These are phyloP conservation scores for Cosmia trapezina DNA, from an alignment of 2,888 invertebrate genomes.

Conservation along the genomic window DNA sequence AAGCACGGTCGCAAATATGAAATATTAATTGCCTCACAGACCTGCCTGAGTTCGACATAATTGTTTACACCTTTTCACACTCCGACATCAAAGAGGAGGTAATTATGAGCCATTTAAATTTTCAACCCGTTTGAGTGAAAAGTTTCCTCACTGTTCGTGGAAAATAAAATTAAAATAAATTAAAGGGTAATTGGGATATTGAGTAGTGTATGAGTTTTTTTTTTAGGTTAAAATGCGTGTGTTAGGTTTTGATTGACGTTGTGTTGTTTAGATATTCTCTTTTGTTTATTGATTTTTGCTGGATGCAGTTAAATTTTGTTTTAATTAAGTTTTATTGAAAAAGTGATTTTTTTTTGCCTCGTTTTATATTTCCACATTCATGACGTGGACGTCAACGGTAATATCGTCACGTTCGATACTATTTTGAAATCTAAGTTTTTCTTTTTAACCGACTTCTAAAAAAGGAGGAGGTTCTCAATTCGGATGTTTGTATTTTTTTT, in stretches of 20 bases:
- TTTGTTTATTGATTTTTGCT: too few species aligned
- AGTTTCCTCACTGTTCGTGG: background rate
- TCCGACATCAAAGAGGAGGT: slow-evolving; percentile 33
- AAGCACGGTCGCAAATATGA: background rate
- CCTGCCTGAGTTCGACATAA: slow-evolving; percentile 12
- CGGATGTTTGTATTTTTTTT: too few species aligned
- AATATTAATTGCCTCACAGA: slow-evolving; percentile 2
- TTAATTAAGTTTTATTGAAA: too few species aligned
- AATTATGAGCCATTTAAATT: slow-evolving; percentile 32
- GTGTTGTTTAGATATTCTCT: background rate
- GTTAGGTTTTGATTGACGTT: background rate
- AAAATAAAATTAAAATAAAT: background rate
- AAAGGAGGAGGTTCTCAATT: too few species aligned
- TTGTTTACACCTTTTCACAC: slow-evolving; percentile 44
- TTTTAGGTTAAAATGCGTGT: background rate
- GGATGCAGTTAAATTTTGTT: too few species aligned
- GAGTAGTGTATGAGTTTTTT: background rate
- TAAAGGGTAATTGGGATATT: slow-evolving; percentile 21
- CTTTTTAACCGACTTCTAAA: too few species aligned
- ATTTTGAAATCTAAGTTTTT: too few species aligned
- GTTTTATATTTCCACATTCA: too few species aligned
- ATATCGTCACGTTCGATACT: too few species aligned
- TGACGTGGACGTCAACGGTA: too few species aligned
- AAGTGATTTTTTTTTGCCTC: too few species aligned
- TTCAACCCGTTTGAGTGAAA: slow-evolving; percentile 21